A percentile compares a stretch with the other conserved stretches of the same genome.
Conservation (phyloP, 2,888 invertebrate species). For the Drosophila mayaguana region DNA sequence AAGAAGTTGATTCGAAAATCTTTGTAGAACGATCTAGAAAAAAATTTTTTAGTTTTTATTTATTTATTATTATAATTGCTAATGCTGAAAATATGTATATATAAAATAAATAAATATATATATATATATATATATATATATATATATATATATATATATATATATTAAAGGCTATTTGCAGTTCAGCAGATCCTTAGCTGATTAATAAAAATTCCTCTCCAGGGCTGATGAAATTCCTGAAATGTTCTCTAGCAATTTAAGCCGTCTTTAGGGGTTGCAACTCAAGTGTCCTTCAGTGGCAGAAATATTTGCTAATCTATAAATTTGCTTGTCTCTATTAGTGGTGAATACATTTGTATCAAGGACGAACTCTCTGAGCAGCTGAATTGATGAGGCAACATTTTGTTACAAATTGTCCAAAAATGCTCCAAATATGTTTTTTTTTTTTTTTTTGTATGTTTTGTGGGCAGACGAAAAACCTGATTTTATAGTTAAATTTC, state of each 20-base stretch:
- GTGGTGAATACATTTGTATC: slow-evolving; percentile 17
- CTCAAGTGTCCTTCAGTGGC: neutral
- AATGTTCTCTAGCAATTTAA: neutral
- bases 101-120: neutral
- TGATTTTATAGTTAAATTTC: slow-evolving; percentile 74
- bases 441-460: slow-evolving; percentile 1
- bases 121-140: neutral
- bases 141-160: neutral
- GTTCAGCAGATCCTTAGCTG: neutral
- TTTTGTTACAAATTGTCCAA: slow-evolving; percentile 59
- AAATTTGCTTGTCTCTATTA: neutral
- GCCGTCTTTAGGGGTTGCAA: neutral
- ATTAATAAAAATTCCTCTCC: neutral
- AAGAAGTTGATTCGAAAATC: too few species aligned
- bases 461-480: slow-evolving; percentile 46
- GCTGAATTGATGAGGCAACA: slow-evolving; percentile 31
- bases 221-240: neutral
- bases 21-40: too few species aligned
- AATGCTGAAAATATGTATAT: too few species aligned
- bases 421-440: slow-evolving; percentile 51
- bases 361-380: slow-evolving; percentile 42
- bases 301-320: slow-evolving; percentile 5
- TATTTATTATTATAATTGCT: too few species aligned
- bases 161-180: too few species aligned
- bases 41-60: too few species aligned